A percentile compares a stretch with the other conserved stretches of the same genome.
Conservation (phyloP, 2,888 invertebrate species). For the Pollenia amentaria region DNA sequence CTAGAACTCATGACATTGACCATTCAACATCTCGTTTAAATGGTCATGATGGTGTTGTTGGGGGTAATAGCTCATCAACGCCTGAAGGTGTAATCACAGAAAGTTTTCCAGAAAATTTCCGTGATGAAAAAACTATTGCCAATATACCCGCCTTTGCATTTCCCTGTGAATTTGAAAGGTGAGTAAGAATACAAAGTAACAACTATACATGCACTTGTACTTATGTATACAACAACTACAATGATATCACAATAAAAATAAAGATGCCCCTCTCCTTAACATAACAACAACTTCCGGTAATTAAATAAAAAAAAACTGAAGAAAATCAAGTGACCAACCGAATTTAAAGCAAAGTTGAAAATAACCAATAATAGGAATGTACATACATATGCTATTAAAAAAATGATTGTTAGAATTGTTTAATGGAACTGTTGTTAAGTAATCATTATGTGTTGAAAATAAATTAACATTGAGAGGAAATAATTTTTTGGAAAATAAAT, state of each 20-base stretch:
- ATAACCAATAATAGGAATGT: no score
- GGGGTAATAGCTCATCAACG: slow-evolving; percentile 73
- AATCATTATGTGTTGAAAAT: no score
- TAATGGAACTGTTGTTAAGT: no score
- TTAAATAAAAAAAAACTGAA: slow-evolving; percentile 46
- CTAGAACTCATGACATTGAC: slow-evolving; percentile 77
- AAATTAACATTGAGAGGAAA: no score
- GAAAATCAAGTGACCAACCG: slow-evolving; percentile 20
- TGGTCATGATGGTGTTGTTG: slow-evolving; percentile 75
- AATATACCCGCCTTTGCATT: slow-evolving; percentile 96
- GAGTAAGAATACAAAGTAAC: slow-evolving; percentile 81
- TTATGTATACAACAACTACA: slow-evolving; percentile 17
- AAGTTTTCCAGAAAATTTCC: slow-evolving; percentile 93
- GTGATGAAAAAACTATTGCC: slow-evolving; percentile 93
- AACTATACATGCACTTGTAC: not conserved
- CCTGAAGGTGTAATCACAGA: slow-evolving; percentile 88
- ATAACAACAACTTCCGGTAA: slow-evolving; percentile 70
- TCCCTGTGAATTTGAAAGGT: slow-evolving; percentile 93
- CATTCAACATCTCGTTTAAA: slow-evolving; percentile 68
- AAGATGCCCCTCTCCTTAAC: slow-evolving; percentile 57
- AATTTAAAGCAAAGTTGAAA: not conserved
- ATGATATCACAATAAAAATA: not conserved
- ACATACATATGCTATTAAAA: no score
- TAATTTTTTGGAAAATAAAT: no score
- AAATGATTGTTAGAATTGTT: no score